Conservation (phyloP, 2,797 vertebrate species). For the Macrochelys suwanniensis region DNA sequence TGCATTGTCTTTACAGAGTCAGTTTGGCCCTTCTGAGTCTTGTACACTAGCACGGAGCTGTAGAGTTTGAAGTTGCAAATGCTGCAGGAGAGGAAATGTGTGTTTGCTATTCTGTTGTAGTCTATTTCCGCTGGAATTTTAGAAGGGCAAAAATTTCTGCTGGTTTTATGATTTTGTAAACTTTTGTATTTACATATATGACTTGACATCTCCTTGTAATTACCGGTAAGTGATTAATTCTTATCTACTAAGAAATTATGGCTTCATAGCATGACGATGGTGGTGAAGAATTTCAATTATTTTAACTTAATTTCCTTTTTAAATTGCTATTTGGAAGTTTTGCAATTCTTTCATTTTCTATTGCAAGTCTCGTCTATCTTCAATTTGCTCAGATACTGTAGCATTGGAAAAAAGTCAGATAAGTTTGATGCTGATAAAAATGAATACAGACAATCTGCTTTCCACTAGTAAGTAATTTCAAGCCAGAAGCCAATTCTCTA, state of each 20-base stretch:
- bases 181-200: fast-evolving
- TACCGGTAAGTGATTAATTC: not conserved
- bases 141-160: not conserved
- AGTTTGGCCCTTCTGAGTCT: fast-evolving
- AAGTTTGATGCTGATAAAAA: slow-evolving; percentile 4
- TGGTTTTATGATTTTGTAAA: fast-evolving
- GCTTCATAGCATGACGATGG: not conserved
- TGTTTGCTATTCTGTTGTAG: not conserved
- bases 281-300: not conserved
- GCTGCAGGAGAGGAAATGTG: fast-evolving
- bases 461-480: slow-evolving; percentile 33
- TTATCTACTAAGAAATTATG: not conserved
- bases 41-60: not conserved
- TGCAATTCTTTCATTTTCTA: not conserved
- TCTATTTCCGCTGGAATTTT: not conserved
- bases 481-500: slow-evolving; percentile 37
- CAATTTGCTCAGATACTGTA: not conserved
- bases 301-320: not conserved
- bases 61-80: not conserved
- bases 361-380: slow-evolving; percentile 26
- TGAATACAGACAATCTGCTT: slow-evolving; percentile 2
- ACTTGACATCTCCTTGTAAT: not conserved
- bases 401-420: not conserved
- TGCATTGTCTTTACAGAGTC: not conserved
- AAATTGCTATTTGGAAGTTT: not conserved